A percentile compares a stretch with the other conserved stretches of the same genome.
Conservation (phyloP, 1,140 invertebrate genomes). For the Aphelinus atriplicis region DNA sequence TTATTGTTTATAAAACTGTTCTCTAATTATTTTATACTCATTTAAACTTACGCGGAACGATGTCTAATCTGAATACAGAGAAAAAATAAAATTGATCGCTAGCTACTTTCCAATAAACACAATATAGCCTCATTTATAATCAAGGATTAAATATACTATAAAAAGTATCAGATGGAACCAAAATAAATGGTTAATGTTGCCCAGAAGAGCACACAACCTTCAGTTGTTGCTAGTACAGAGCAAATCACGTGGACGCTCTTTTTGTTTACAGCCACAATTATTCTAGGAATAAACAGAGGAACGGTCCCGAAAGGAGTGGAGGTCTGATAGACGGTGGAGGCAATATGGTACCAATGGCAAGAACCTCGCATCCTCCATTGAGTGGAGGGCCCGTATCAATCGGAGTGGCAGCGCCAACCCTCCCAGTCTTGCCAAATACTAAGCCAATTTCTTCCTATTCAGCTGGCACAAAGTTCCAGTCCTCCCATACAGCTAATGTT, state of each 20-base stretch:
- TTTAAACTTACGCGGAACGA: too few relatives aligned
- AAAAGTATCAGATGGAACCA: too few relatives aligned
- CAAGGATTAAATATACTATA: too few relatives aligned
- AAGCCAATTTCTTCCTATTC: conserved; percentile 58
- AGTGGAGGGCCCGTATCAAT: conserved; percentile 49
- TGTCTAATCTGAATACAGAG: too few relatives aligned
- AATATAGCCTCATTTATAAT: too few relatives aligned
- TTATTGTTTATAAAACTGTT: too few relatives aligned
- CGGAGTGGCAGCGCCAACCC: conserved; percentile 50
- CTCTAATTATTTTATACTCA: too few relatives aligned
- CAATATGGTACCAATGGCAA: conserved; percentile 56
- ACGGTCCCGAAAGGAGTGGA: conserved; percentile 44
- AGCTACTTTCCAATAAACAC: too few relatives aligned
- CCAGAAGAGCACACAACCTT: too few relatives aligned
- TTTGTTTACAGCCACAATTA: conserved; percentile 32
- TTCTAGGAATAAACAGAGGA: conserved; percentile 60
- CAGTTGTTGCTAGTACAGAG: too few relatives aligned
- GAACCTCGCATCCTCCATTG: conserved; percentile 55
- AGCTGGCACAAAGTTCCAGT: conserved; percentile 64
- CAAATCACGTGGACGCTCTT: conserved; percentile 1
- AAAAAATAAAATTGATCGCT: too few relatives aligned
- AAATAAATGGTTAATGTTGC: too few relatives aligned
- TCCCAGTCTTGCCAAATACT: conserved; percentile 54
- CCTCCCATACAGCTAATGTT: conserved; percentile 52
- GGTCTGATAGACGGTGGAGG: conserved; percentile 44